Evolutionary conservation across 2,888 invertebrate genomes (phyloP).

Genomic region (Hirtodrosophila duncani): DNA sequence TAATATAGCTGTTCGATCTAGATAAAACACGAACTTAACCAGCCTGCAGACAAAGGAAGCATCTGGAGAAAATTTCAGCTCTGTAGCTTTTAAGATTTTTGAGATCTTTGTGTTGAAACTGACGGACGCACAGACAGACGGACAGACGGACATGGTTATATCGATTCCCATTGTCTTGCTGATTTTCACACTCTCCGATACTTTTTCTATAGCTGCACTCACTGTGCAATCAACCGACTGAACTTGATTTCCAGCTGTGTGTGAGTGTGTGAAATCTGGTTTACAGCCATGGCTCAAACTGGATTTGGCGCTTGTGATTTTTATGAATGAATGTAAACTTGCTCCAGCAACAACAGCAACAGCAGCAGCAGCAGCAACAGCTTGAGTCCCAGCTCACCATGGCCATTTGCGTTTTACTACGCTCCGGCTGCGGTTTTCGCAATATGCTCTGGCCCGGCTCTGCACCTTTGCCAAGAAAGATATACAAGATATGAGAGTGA

Average conservation of each 20-base stretch:
- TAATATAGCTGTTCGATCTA: too few species aligned
- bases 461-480: slow-evolving; percentile 41
- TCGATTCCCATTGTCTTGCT: too few species aligned
- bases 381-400: slow-evolving; percentile 43
- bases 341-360: slow-evolving; percentile 15
- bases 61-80: too few species aligned
- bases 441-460: slow-evolving; percentile 54
- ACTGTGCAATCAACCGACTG: slow-evolving; percentile 23
- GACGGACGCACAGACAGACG: too few species aligned
- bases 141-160: too few species aligned
- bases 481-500: slow-evolving; percentile 30
- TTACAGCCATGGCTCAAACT: slow-evolving; percentile 61
- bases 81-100: too few species aligned
- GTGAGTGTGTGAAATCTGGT: slow-evolving; percentile 63
- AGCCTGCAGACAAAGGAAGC: too few species aligned
- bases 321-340: slow-evolving; percentile 70
- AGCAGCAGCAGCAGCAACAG: slow-evolving; percentile 12
- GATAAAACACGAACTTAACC: too few species aligned
- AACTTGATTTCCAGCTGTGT: slow-evolving; percentile 31
- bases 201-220: too few species aligned
- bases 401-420: slow-evolving; percentile 66
- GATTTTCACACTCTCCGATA: too few species aligned
- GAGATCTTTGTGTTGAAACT: too few species aligned
- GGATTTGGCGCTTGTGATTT: slow-evolving; percentile 72
- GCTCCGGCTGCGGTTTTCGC: slow-evolving; percentile 54